Base-by-base conservation (phyloP, 2,797 vertebrate species). In the Orestias chungarensis region DNA sequence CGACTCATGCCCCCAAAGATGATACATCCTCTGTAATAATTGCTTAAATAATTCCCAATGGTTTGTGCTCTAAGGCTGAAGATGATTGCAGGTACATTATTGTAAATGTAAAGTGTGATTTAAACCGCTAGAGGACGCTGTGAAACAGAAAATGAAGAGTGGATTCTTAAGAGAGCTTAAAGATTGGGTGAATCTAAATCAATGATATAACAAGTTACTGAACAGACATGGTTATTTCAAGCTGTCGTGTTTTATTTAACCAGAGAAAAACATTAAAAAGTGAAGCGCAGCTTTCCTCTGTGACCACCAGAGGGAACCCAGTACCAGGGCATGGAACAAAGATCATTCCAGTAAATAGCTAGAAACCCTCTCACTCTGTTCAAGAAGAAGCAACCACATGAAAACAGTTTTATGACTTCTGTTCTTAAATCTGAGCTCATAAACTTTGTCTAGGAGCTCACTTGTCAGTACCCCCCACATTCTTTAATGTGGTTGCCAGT, bases 251-350 rank as follows among this genome's bases (percentile, higher is more conserved):
- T 40, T 62, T 15, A 25, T 62, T 25, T 62, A 25, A 40, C n/a
- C 11, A 40, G 14, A 62, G 11, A 38, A 40, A 40, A n/a, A 38
- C 35, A 25, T 25, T 38, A 40, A 6, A 2, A 40, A n/a, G 2
- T n/a, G 59, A 40, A 57, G 17, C 5, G n/a, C 23, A 10, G 2
- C 40, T 1, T n/a, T n/a, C 46, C 33, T n/a, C 43, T 10, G 0
- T 71, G 66, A 54, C 84, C 91, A 87, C 87, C 74, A 6, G 89
- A 74, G 70, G 87, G 86, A 6, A 72, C 81, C 79, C 83, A 27
- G 88, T 86, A 87, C 86, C 85, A 82, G 10, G 80, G 10, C 23
- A n/a, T 23, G 4, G 43, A 27, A 68, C 27, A 29, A 17, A 46
- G 0, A 18, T 25, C 61, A 9, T 27, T 57, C 46, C 6, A 9